Conservation (phyloP, 2,888 invertebrate species). For the Conus canariensis region DNA sequence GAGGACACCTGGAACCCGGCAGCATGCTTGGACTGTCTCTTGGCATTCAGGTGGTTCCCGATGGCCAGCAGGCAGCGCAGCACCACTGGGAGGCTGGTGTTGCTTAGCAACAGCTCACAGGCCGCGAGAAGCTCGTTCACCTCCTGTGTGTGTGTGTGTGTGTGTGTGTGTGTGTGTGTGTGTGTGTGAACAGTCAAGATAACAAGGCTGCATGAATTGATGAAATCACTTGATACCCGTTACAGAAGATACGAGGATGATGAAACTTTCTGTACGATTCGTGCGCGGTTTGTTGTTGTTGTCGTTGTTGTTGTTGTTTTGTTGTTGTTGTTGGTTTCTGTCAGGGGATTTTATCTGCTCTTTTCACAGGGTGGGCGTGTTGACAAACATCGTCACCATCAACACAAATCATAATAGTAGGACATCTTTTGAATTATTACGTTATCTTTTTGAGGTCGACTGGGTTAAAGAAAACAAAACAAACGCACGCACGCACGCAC, state of each 20-base stretch:
- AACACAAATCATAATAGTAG: too few species aligned
- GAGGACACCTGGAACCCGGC: slow-evolving; percentile 63
- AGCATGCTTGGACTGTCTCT: slow-evolving; percentile 55
- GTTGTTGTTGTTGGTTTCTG: too few species aligned
- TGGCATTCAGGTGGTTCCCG: slow-evolving; percentile 66
- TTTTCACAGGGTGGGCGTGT: too few species aligned
- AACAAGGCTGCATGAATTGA: background rate
- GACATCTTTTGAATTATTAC: too few species aligned
- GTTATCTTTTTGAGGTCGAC: too few species aligned
- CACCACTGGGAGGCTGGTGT: slow-evolving; percentile 55
- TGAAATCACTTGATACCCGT: background rate
- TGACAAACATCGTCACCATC: too few species aligned
- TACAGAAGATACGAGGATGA: too few species aligned
- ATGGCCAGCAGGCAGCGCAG: slow-evolving; percentile 65
- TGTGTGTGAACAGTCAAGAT: background rate
- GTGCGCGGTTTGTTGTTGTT: too few species aligned
- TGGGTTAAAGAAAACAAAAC: background rate
- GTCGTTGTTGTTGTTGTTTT: too few species aligned
- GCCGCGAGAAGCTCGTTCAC: slow-evolving; percentile 59
- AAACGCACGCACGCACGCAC: background rate
- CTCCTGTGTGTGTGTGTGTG: slow-evolving; percentile 53
- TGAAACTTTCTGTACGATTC: too few species aligned
- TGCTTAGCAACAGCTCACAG: slow-evolving; percentile 62
- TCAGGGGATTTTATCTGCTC: too few species aligned
- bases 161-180: slow-evolving; percentile 45